A percentile compares a stretch with the other conserved stretches of the same genome.
Conservation (phyloP, 2,888 invertebrate species). For the Eupithecia tripunctaria region DNA sequence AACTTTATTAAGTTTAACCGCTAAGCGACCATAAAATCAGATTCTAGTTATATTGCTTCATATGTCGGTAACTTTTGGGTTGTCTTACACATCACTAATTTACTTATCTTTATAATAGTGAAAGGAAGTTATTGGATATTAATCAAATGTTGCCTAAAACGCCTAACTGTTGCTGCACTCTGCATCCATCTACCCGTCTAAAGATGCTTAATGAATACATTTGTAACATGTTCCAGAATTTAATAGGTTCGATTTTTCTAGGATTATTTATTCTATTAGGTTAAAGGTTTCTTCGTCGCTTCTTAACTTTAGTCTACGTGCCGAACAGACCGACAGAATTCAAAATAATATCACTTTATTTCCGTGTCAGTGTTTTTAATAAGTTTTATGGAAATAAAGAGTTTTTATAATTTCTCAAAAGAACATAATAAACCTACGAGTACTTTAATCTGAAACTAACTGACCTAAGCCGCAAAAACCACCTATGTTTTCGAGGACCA, state of each 20-base stretch:
- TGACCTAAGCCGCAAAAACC: neutral
- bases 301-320: too few species aligned
- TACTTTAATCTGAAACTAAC: neutral
- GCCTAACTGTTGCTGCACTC: neutral
- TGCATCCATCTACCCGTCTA: neutral
- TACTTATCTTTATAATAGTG: constrained; percentile 42
- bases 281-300: too few species aligned
- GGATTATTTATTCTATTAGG: too few species aligned
- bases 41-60: neutral
- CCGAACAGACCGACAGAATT: too few species aligned
- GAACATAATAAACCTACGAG: too few species aligned
- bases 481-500: neutral
- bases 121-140: constrained; percentile 31
- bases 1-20: neutral
- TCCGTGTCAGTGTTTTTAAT: too few species aligned
- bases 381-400: too few species aligned
- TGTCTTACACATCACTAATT: constrained; percentile 30
- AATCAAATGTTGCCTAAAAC: constrained; percentile 27
- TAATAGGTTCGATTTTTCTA: too few species aligned
- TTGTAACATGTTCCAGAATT: neutral
- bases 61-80: neutral
- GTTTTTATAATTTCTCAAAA: too few species aligned
- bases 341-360: too few species aligned
- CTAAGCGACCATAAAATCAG: neutral
- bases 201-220: neutral